A percentile compares a stretch with the other conserved stretches of the same genome.
Conservation (phyloP, 2,797 vertebrate species). For the Muraenolepis orangiensis region DNA sequence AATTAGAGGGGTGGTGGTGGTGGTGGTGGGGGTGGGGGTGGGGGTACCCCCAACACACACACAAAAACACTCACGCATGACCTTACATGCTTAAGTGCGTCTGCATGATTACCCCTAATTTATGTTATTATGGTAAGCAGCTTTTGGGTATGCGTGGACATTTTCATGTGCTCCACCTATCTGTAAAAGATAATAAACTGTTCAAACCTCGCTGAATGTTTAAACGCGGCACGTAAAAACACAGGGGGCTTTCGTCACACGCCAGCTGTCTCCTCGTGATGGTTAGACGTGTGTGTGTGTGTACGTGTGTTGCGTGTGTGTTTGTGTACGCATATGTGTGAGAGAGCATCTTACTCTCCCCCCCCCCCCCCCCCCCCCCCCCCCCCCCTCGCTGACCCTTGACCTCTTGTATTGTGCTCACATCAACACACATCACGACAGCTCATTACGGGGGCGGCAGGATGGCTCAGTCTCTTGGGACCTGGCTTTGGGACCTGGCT, state of each 20-base stretch:
- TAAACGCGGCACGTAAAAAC: constrained; percentile 35
- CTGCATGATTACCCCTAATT: constrained; percentile 43
- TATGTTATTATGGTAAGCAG: constrained; percentile 27
- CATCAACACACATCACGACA: constrained; percentile 38
- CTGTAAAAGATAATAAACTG: constrained; percentile 52
- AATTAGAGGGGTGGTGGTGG: constrained; percentile 33
- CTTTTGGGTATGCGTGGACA: constrained; percentile 48
- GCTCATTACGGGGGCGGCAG: too few species aligned
- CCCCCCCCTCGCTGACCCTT: neutral
- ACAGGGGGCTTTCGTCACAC: constrained; percentile 11
- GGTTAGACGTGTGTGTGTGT: constrained; percentile 3
- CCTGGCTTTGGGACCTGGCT: too few species aligned
- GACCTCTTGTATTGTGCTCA: constrained; percentile 35
- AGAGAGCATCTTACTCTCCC: neutral
- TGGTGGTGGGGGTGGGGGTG: constrained; percentile 1
- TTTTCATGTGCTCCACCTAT: constrained; percentile 36
- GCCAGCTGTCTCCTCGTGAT: constrained; percentile 13
- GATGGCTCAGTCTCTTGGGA: too few species aligned
- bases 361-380: neutral
- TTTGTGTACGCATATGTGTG: neutral
- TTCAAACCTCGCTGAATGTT: constrained; percentile 40
- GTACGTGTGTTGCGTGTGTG: neutral
- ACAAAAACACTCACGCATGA: constrained; percentile 26
- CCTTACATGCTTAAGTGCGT: constrained; percentile 38
- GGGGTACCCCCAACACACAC: too few species aligned